These are phyloP conservation scores for Nyctibius bracteatus DNA, from an alignment of 2,113 vertebrate genomes.

Conservation along the genomic window DNA sequence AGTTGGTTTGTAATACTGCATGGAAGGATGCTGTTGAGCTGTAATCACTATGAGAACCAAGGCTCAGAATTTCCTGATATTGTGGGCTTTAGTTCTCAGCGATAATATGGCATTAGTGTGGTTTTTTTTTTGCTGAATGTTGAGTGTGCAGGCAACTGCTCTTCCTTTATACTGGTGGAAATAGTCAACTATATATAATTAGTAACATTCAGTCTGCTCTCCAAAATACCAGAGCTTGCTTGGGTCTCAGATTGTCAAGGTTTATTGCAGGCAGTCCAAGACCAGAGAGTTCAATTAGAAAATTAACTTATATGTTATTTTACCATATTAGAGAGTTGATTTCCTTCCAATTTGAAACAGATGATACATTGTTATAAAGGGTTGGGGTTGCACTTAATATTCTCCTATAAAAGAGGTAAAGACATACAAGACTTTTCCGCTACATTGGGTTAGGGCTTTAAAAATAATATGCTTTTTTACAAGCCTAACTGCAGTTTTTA, in stretches of 20 bases:
- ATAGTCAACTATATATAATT: conserved; percentile 9
- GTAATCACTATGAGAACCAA: not conserved
- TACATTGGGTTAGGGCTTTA: conserved; percentile 62
- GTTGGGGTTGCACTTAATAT: conserved; percentile 71
- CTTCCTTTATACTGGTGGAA: conserved; percentile 9
- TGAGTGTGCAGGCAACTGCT: not conserved
- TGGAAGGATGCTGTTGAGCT: not conserved
- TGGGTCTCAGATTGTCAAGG: conserved; percentile 35
- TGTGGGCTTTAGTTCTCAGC: not conserved
- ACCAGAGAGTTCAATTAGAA: conserved; percentile 73
- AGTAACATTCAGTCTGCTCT: conserved; percentile 2
- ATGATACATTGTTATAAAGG: conserved; percentile 69
- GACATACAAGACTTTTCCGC: conserved; percentile 66
- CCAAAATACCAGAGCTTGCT: not conserved
- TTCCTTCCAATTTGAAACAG: conserved; percentile 74
- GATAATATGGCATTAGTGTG: not conserved
- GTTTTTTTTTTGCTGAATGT: not conserved
- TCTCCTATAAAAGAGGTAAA: conserved; percentile 65
- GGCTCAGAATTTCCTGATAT: not conserved
- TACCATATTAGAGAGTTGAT: conserved; percentile 73
- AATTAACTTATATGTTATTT: conserved; percentile 62
- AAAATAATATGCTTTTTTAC: conserved; percentile 65
- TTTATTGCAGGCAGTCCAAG: conserved; percentile 50
- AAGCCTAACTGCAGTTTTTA: conserved; percentile 69
- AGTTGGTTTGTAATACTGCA: not conserved